phyloP scores from a whole-genome alignment of 2,888 invertebrate species.

The Sialis fuliginosa region DNA sequence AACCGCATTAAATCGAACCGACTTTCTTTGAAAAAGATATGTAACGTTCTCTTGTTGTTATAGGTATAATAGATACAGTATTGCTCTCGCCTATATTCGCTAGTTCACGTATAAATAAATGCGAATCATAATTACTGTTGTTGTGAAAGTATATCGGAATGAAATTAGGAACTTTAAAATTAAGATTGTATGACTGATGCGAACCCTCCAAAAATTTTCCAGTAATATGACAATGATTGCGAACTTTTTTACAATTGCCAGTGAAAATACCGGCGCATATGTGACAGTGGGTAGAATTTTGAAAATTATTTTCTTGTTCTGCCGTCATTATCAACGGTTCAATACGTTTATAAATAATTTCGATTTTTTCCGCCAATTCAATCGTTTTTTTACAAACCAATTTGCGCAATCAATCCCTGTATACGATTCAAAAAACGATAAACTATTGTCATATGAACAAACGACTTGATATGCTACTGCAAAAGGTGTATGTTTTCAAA shows the following conservation, averaged over 20 bases:
- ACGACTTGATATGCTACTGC: conserved; percentile 13
- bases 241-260: conserved; percentile 9
- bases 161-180: conserved; percentile 13
- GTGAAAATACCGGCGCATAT: conserved; percentile 11
- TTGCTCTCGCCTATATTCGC: conserved; percentile 9
- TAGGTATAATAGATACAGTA: conserved; percentile 13
- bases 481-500: conserved; percentile 9
- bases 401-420: conserved; percentile 10
- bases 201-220: conserved; percentile 14
- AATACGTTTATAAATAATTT: conserved; percentile 8
- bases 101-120: conserved; percentile 15
- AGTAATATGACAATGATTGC: conserved; percentile 16
- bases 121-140: conserved; percentile 15
- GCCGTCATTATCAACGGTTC: conserved; percentile 7
- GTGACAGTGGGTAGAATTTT: conserved; percentile 9
- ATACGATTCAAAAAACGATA: conserved; percentile 10
- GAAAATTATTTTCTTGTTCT: conserved; percentile 3
- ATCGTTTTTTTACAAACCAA: conserved; percentile 11
- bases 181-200: conserved; percentile 17
- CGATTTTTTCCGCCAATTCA: conserved; percentile 7
- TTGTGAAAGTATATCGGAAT: conserved; percentile 19
- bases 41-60: conserved; percentile 18
- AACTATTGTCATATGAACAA: conserved; percentile 12
- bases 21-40: conserved; percentile 15
- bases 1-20: conserved; percentile 8